Conservation (phyloP, 2,888 invertebrate species). For the Panorpa germanica region DNA sequence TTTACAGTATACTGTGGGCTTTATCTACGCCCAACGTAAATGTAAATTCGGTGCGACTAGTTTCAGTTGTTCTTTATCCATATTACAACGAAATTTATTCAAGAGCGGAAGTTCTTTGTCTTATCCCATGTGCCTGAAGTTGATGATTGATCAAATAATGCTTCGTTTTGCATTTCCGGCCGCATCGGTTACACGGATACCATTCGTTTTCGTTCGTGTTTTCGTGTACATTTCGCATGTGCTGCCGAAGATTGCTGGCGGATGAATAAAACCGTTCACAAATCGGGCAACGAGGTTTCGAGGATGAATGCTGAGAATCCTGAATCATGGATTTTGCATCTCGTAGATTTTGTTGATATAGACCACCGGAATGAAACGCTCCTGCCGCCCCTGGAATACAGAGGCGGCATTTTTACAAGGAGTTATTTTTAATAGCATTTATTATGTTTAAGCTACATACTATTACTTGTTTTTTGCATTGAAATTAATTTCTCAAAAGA, state of each 20-base stretch:
- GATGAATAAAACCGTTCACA: conserved; percentile 54
- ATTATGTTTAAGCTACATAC: background rate
- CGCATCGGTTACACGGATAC: conserved; percentile 53
- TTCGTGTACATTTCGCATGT: conserved; percentile 57
- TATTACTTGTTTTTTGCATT: background rate
- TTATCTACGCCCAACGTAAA: no score
- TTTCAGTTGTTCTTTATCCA: no score
- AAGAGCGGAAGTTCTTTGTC: conserved; percentile 36
- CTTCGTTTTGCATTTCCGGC: conserved; percentile 57
- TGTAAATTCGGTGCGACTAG: no score
- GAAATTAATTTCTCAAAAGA: background rate
- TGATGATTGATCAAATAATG: conserved; percentile 61
- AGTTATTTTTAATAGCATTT: no score
- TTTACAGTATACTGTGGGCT: no score
- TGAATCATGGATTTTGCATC: conserved; percentile 10
- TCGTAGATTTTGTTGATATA: conserved; percentile 6
- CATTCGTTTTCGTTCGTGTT: conserved; percentile 48
- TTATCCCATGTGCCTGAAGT: conserved; percentile 54
- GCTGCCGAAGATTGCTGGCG: conserved; percentile 55
- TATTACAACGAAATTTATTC: no score
- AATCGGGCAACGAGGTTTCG: conserved; percentile 43
- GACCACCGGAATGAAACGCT: background rate
- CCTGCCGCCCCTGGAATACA: conserved; percentile 46
- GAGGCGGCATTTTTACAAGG: conserved; percentile 29
- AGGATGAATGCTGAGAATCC: conserved; percentile 10